These are phyloP conservation scores for Morinoia aosen DNA, from an alignment of 2,888 invertebrate species.

Conservation along the genomic window DNA sequence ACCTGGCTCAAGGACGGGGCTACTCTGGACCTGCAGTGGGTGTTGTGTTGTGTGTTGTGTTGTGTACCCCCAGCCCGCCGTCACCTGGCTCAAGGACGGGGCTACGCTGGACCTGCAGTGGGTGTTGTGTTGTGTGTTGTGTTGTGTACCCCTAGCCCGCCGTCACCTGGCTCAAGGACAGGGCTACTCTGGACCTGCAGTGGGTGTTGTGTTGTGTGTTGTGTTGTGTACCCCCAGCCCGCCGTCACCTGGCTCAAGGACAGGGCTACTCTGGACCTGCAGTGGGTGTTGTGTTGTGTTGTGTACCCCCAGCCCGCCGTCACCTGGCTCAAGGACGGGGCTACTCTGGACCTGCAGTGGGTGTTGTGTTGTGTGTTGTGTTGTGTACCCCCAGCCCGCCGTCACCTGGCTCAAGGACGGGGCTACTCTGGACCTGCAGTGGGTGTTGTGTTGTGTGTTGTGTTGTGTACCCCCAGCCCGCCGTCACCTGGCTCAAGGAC, in stretches of 20 bases:
- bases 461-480: conserved; percentile 81
- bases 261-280: conserved; percentile 88
- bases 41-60: conserved; percentile 56
- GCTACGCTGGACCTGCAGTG: conserved; percentile 87
- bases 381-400: conserved; percentile 82
- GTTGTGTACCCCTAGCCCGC: conserved; percentile 82
- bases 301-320: conserved; percentile 85
- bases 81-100: conserved; percentile 94
- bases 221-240: conserved; percentile 80
- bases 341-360: conserved; percentile 86
- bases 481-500: conserved; percentile 92
- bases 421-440: conserved; percentile 86
- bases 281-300: conserved; percentile 73
- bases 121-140: conserved; percentile 69
- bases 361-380: conserved; percentile 68
- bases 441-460: conserved; percentile 69
- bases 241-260: conserved; percentile 93
- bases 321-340: conserved; percentile 93
- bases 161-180: conserved; percentile 93
- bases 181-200: conserved; percentile 87
- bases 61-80: conserved; percentile 83
- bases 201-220: conserved; percentile 71
- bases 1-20: conserved; percentile 94
- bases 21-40: conserved; percentile 85
- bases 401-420: conserved; percentile 95